Percentiles rank a stretch among this genome's conserved stretches.
phyloP scores from a whole-genome alignment of 2,888 invertebrate species.

The Acleris cristana region DNA sequence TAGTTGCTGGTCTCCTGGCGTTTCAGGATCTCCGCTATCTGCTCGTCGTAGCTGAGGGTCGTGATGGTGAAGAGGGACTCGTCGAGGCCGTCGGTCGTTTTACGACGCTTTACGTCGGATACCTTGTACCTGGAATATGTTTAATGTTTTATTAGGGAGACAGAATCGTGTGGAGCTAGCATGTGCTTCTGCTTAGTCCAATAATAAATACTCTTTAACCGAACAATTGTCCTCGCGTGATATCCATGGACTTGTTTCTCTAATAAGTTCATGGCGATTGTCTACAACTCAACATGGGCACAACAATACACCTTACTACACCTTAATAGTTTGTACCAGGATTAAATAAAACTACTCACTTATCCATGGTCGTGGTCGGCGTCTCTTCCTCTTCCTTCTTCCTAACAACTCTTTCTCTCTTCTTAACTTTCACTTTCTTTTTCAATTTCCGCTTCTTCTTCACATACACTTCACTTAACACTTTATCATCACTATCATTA shows the following conservation, averaged over 20 bases:
- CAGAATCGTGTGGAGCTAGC: too few relatives aligned
- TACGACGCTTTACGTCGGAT: constrained; percentile 61
- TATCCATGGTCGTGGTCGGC: constrained; percentile 57
- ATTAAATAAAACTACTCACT: constrained; percentile 48
- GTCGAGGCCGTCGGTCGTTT: constrained; percentile 58
- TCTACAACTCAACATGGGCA: too few relatives aligned
- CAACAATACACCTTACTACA: too few relatives aligned
- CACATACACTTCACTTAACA: constrained; percentile 34
- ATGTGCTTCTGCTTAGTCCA: too few relatives aligned
- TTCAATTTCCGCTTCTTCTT: constrained; percentile 43
- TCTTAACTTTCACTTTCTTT: constrained; percentile 36
- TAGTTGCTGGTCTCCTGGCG: constrained; percentile 58
- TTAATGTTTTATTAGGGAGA: too few relatives aligned
- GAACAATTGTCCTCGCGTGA: too few relatives aligned
- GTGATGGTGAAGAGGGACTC: constrained; percentile 66
- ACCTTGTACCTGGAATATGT: constrained; percentile 59
- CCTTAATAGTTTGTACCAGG: too few relatives aligned
- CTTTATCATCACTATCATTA: constrained; percentile 28
- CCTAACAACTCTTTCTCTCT: constrained; percentile 39
- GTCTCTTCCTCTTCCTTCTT: constrained; percentile 47
- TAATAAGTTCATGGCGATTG: too few relatives aligned
- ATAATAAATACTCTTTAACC: too few relatives aligned
- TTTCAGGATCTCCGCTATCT: constrained; percentile 64
- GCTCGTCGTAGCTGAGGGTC: constrained; percentile 65
- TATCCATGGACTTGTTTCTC: too few relatives aligned